Conservation (phyloP, 2,888 invertebrate genomes). For the Drepanosiphum platanoidis region DNA sequence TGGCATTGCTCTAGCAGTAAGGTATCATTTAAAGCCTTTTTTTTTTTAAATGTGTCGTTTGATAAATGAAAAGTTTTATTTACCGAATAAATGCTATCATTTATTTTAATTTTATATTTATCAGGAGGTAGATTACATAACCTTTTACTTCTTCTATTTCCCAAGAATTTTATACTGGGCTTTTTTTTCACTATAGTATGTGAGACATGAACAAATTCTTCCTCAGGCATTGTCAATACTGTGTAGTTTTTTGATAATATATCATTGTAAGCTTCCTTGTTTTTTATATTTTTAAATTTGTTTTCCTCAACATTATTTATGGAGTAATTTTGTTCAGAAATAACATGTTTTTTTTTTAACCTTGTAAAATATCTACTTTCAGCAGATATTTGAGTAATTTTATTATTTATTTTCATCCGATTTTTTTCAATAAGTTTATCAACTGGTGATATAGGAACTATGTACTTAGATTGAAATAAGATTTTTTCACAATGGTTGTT, state of each 20-base stretch:
- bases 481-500: no score
- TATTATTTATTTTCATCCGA: neutral
- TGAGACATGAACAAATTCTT: neutral
- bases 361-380: neutral
- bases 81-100: neutral
- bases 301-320: neutral
- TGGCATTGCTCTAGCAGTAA: no score
- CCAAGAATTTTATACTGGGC: neutral
- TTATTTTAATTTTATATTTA: neutral
- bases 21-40: no score
- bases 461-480: conserved; percentile 12
- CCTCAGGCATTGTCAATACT: neutral
- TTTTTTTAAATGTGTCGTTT: no score
- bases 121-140: neutral
- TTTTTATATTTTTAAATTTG: neutral
- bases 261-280: neutral
- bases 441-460: neutral
- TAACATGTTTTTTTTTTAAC: neutral
- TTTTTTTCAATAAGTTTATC: conserved; percentile 29
- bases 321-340: neutral
- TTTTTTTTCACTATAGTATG: neutral
- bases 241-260: neutral
- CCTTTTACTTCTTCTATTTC: conserved; percentile 4
- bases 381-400: neutral
- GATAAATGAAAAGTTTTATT: no score